Evolutionary conservation across 2,797 vertebrate species (phyloP), one percentile per base, ranked within the genome.

Genomic region (Apogon hyalosoma): DNA sequence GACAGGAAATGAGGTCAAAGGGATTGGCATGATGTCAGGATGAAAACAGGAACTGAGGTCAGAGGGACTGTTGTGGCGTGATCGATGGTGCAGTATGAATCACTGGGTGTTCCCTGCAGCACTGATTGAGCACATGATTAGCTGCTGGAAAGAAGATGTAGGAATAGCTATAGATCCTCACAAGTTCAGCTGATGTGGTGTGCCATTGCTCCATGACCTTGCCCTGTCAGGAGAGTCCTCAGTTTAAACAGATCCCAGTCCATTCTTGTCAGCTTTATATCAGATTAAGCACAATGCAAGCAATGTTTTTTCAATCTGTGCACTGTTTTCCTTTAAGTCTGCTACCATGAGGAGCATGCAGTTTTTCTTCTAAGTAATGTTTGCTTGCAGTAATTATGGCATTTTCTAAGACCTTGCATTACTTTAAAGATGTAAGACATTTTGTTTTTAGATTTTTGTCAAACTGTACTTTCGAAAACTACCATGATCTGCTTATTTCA

Each of bases 31-130:
- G 24, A 47, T 77, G 60, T 83, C 75, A 75, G 64, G 51, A 60
- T 46, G 42, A 50, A 76, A 65, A 81, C 77, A 77, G 81, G 76
- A 83, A 83, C 49, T 79, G 54, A 87, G 82, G 66, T 86, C 69
- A 80, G 59, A 73, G 52, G 62, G 73, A 58, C 58, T 49, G 57
- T 42, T 6, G 19, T 68, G 33, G 45, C 39, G 18, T 71, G 77
- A 79, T 73, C 69, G 72, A 80, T 89, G 86, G 76, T 87, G 85
- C 85, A 88, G 83, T 79, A 87, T 91, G 86, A 89, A 88, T 88
- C 89, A 89, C 39, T 69, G 75, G 75, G 43, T 81, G 70, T 80
- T 80, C 64, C 77, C 80, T 81, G 83, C 79, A 81, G 69, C 79
- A 60, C 66, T 76, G 71, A 75, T 75, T 40, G 65, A 62, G 39